Base-by-base conservation (phyloP, 1,140 invertebrate species). In the Ericerus pela region DNA sequence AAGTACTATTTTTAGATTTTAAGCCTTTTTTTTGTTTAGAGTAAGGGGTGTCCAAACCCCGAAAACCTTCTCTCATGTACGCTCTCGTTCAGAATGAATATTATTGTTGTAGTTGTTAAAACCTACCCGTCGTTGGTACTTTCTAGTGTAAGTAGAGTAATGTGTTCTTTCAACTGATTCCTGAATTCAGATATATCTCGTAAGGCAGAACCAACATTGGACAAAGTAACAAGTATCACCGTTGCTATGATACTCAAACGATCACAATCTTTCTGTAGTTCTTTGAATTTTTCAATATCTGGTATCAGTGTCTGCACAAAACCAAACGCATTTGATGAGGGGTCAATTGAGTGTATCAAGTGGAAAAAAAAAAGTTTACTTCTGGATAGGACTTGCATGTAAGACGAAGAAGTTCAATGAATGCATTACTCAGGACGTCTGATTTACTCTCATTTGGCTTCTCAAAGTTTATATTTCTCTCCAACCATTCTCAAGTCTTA, bases 321-420 rank as follows among this genome's bases (percentile, higher is more conserved):
- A 33, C n/a, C 8, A 33, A 10, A 33, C 31, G 31, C 31, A 33
- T 10, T n/a, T 8, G 8, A n/a, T 14, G 20, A 6, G n/a, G n/a
- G 8, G 30, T 10, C 8, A n/a, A 33, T 33, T 10, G n/a, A 33
- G n/a, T 33, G n/a, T 33, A 33, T 10, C 30, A n/a, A 33, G 8
- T 33, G n/a, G n/a, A 33, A 10, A 10, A 10, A n/a, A 33, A 33
- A 10, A n/a, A 10, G n/a, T 47, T 54, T 54, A 86, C 84, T 72
- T 86, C 84, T 28, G 84, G 84, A 69, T 80, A 81, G 58, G 71
- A 74, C 27, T 75, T 70, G 2, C 75, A 68, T 55, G 84, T 76
- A 84, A 85, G 90, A 47, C 83, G 76, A 5, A 92, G 66, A 16
- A 91, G 69, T 66, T 90, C 85, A 29, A 88, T 69, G 63, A 85